Evolutionary conservation across 2,888 invertebrate genomes (phyloP), one percentile per base, ranked within the genome.

Genomic region (Poecilobothrus nobilitatus): DNA sequence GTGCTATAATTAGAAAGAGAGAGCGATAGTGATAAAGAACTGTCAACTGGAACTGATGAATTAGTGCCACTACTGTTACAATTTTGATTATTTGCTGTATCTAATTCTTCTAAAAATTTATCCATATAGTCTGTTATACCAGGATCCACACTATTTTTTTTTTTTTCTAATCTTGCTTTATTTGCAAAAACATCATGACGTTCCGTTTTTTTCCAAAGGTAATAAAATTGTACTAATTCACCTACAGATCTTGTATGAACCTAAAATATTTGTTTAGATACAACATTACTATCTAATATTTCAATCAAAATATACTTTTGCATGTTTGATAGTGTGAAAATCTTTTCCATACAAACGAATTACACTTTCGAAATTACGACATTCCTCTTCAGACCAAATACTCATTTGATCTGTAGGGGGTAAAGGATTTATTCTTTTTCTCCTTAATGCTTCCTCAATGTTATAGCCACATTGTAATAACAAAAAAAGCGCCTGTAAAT

Each of bases 151-250:
- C 91, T 90, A 79, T 95, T 95, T 79, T 95, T 95, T 80, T 94
- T 94, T 83, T 96, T 96, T 78, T 95, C 95, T 74, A 95, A 81
- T 67, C 94, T 85, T 12, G 91, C 90, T 81, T 93, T 93, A 78
- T 93, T 92, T 0, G 95, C 95, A 79, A 90, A 90, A 76, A 90
- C 72, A 75, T 98, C 98, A 81, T 97, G 96, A 21, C 98, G 86
- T 78, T 97, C 97, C 34, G 97, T 97, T 83, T 98, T 98, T 83
- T 99, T 99, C 99, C 99, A 99, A 68, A 97, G 86, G 76, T 93
- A 93, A 81, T 93, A 93, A 84, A 98, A 99, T 79, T 97, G 95
- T 18, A 98, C 96, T 71, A 99, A 84, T 82, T 99, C 98, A 44
- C 97, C 95, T 64, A 98, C 96, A 10, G 95, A 94, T 74, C 97